Conservation (phyloP, 35 echinoderm and acorn worm species). For the Apostichopus parvimensis region DNA sequence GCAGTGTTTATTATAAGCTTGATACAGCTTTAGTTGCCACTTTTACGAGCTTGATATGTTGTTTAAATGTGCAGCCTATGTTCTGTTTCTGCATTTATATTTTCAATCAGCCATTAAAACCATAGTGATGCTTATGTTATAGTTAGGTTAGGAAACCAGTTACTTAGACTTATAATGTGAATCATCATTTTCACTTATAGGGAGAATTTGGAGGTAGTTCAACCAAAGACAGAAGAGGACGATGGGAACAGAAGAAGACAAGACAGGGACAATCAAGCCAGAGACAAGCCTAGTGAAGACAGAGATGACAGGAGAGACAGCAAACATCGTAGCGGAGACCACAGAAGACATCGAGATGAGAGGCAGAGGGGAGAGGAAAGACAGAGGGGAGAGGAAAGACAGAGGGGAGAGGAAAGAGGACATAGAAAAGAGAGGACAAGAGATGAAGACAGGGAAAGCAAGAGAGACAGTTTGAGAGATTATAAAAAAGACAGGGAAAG, state of each 20-base stretch:
- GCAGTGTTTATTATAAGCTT: no score
- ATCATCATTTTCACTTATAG: neutral
- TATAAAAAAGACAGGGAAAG: constrained; percentile 23
- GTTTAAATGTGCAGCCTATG: no score
- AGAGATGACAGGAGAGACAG: constrained; percentile 25
- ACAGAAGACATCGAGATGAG: constrained; percentile 2
- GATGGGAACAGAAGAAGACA: neutral
- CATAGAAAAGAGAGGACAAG: neutral
- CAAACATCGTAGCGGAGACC: neutral
- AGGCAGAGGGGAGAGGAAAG: neutral
- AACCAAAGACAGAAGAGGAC: constrained; percentile 26
- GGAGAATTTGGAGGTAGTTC: neutral
- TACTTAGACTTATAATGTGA: no score
- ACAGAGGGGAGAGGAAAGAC: neutral
- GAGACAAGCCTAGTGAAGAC: constrained; percentile 4
- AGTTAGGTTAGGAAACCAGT: no score
- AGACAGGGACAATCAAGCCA: neutral
- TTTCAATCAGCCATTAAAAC: no score
- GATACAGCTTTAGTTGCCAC: no score
- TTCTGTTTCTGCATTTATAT: no score
- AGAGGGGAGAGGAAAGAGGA: constrained; percentile 16
- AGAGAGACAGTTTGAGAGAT: constrained; percentile 36
- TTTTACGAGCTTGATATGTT: no score
- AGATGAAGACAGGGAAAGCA: constrained; percentile 25
- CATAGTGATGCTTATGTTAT: no score